phyloP scores from a whole-genome alignment of 2,113 vertebrate species.

The Pseudonaja textilis region DNA sequence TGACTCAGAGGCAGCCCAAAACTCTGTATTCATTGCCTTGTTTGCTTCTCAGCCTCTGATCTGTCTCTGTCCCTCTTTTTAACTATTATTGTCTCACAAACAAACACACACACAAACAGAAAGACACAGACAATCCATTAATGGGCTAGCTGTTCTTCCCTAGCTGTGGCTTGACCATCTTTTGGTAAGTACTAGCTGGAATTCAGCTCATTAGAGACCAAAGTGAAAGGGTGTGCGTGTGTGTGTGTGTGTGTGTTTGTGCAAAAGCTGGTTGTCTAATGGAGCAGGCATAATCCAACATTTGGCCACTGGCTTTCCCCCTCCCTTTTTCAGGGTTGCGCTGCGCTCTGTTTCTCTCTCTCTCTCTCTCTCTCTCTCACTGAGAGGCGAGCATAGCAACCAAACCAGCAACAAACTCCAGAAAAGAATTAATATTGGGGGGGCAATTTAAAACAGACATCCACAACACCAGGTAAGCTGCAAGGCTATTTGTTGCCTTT shows the following conservation, averaged over 20 bases:
- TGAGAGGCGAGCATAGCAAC: conserved; percentile 18
- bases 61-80: not conserved
- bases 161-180: not conserved
- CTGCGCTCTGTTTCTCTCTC: rapidly evolving
- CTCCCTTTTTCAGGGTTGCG: rapidly evolving
- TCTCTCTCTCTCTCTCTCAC: rapidly evolving
- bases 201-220: conserved; percentile 46
- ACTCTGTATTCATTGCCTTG: not conserved
- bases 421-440: not conserved
- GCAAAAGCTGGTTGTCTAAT: not conserved
- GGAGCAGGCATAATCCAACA: not conserved
- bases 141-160: conserved; percentile 35
- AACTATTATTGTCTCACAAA: not conserved
- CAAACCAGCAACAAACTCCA: not conserved
- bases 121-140: conserved; percentile 28
- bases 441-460: not conserved
- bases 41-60: not conserved
- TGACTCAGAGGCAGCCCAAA: not conserved
- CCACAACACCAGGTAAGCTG: conserved; percentile 28
- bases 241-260: not conserved
- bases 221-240: not conserved
- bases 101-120: not conserved
- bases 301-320: not conserved
- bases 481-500: not conserved
- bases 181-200: conserved; percentile 46